Evolutionary conservation across 1,140 invertebrate species (phyloP), one percentile per base, ranked within the genome.

Genomic region (Aphaenogaster rudis): DNA sequence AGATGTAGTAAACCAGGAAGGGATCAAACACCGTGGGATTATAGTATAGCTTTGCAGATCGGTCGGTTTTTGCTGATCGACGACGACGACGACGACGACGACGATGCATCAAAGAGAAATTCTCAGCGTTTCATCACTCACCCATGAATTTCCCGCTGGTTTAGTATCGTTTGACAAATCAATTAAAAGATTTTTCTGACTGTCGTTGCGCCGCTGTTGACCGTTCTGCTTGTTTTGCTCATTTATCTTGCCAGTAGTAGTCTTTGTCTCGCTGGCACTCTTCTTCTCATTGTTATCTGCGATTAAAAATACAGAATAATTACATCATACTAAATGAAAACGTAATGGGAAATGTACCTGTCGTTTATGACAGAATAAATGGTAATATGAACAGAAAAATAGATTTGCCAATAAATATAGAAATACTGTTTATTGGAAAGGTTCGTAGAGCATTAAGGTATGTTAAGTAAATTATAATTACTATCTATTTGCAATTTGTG

Each of bases 171-270:
- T 94, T n/a, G 91, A 90, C 11, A 95, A 71, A 92, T 95, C 94
- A 67, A 95, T 95, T 6, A 95, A 64, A 42, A 94, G 72, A 88
- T 92, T 95, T 74, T 94, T 95, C 57, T 93, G 88, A 3, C 76
- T 71, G 17, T 88, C 91, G 36, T 71, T 86, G 50, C 57, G 52
- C 21, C 80, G 87, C 21, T 92, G 69, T 45, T 92, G 69, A 21
- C 50, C 71, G 17, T 79, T 88, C 11, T 78, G 88, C 33, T 91
- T 90, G 2, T 88, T 91, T 72, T 89, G 79, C 17, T 87, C 71
- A n/a, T 79, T 89, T 9, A 84, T 88, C 59, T 80, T 91, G 7
- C 17, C 77, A 36, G 63, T 82, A 4, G 48, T 76, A 11, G 36
- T 76, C 39, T 88, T 88, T 42, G 66, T 85, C n/a, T 81, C 64